These are phyloP conservation scores for Meloidogyne chitwoodi DNA, from an alignment of 1,140 invertebrate species.

Conservation along the genomic window DNA sequence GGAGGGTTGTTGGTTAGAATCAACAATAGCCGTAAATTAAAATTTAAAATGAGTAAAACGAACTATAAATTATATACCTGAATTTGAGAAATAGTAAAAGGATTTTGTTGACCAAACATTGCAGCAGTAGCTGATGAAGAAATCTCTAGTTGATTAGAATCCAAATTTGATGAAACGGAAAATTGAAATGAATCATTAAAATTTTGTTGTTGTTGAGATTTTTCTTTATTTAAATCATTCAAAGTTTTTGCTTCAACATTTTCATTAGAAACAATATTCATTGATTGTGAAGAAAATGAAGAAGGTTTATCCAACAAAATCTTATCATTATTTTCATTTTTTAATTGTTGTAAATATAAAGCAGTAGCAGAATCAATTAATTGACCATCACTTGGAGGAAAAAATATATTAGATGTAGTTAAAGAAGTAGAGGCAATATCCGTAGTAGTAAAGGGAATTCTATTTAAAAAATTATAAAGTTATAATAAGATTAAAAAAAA, in stretches of 20 bases:
- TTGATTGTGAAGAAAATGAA: neutral
- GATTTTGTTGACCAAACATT: neutral
- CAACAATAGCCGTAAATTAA: neutral
- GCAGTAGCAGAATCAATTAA: neutral
- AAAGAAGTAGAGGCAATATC: neutral
- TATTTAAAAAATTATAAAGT: no score
- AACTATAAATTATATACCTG: neutral
- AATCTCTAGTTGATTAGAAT: neutral
- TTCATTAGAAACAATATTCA: no score
- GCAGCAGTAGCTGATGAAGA: neutral
- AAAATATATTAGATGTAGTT: neutral
- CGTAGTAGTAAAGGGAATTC: neutral
- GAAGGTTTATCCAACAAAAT: neutral
- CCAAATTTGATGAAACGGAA: neutral
- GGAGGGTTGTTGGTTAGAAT: neutral
- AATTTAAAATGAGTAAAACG: neutral
- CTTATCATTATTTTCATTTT: neutral
- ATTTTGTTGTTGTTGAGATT: neutral
- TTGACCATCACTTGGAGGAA: neutral
- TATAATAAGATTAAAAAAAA: no score
- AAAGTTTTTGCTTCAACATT: neutral
- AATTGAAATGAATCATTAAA: neutral
- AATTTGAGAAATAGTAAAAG: neutral
- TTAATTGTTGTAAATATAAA: neutral
- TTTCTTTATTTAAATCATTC: neutral